phyloP scores from a whole-genome alignment of 2,888 invertebrate genomes.

The Paralinhomoeus sp. region DNA sequence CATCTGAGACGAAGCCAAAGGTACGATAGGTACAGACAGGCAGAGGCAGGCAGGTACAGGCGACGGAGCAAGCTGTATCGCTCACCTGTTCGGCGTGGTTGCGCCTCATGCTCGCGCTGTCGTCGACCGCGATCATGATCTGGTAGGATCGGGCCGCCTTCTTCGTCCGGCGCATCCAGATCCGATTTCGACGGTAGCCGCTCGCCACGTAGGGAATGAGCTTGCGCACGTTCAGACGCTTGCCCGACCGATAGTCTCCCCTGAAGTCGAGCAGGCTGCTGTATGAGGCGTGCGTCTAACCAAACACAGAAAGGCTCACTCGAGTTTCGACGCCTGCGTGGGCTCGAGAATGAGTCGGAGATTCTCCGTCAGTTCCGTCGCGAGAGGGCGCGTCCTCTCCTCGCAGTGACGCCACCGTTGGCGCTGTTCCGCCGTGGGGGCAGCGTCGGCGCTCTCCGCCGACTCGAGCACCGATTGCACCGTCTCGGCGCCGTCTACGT shows the following conservation, averaged over 20 bases:
- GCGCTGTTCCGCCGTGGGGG: constrained; percentile 8
- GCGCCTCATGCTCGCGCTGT: constrained; percentile 48
- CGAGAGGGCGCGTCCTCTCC: constrained; percentile 33
- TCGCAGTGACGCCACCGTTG: constrained; percentile 27
- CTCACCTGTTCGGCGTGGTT: constrained; percentile 37
- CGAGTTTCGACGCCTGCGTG: constrained; percentile 65
- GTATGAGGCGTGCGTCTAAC: no score
- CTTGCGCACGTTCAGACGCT: constrained; percentile 88
- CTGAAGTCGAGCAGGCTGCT: no score
- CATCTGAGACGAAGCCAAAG: constrained; percentile 29
- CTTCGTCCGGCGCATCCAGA: constrained; percentile 84
- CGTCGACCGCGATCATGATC: constrained; percentile 82
- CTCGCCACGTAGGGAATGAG: constrained; percentile 97
- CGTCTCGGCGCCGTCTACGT: no score
- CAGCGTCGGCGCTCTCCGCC: not conserved
- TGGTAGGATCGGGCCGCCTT: constrained; percentile 87
- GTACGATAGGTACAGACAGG: not conserved
- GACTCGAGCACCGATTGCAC: not conserved
- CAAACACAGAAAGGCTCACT: constrained; percentile 22
- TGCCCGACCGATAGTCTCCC: constrained; percentile 88
- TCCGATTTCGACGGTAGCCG: constrained; percentile 93
- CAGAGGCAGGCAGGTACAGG: not conserved
- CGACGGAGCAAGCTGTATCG: no score
- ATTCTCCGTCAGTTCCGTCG: constrained; percentile 72
- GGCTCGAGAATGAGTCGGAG: constrained; percentile 80